These are phyloP conservation scores for Bucco capensis DNA, from an alignment of 2,113 vertebrate species.

Conservation along the genomic window DNA sequence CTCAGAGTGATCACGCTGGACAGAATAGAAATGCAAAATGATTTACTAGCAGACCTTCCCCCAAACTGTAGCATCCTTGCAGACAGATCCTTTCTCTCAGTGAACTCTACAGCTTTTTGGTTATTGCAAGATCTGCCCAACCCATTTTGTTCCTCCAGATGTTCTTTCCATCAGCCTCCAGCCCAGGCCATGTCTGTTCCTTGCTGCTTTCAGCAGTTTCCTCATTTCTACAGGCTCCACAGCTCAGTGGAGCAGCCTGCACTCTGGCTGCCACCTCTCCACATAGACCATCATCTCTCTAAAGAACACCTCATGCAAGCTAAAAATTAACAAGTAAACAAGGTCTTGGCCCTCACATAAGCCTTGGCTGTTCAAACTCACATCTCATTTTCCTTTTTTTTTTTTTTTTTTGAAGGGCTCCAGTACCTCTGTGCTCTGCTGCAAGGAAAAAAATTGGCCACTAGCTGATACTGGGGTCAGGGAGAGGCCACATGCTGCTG, in stretches of 20 bases:
- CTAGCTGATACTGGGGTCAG: neutral
- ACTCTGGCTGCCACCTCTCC: neutral
- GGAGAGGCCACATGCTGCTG: neutral
- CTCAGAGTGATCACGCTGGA: neutral
- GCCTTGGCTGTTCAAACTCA: neutral
- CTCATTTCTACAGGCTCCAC: neutral
- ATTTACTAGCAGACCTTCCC: neutral
- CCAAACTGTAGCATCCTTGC: neutral
- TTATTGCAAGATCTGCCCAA: neutral
- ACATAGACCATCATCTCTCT: accelerated
- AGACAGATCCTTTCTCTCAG: neutral
- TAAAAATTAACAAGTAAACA: neutral
- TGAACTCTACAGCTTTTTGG: neutral
- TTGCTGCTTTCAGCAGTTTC: neutral
- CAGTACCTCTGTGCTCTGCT: neutral
- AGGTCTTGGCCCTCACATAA: neutral
- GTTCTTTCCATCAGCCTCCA: neutral
- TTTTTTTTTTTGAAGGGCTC: neutral
- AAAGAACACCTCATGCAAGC: neutral
- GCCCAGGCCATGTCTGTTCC: accelerated
- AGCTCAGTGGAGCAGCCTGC: accelerated
- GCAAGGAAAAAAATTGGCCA: neutral
- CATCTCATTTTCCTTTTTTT: neutral
- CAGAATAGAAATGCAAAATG: neutral
- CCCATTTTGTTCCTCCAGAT: neutral